Conservation (phyloP, 2,888 invertebrate species). For the Drosophila parthenogenetica region DNA sequence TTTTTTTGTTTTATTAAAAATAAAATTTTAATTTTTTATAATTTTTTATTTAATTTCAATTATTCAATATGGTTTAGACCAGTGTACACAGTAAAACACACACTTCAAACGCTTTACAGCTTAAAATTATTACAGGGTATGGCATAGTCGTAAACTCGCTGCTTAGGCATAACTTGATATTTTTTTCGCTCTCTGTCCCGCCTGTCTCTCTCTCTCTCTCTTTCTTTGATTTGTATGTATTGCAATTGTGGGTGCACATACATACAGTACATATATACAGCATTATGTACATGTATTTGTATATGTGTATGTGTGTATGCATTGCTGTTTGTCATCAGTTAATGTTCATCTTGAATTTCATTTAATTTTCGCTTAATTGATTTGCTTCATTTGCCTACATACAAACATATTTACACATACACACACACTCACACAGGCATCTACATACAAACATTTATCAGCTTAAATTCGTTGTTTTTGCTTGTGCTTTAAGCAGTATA, state of each 20-base stretch:
- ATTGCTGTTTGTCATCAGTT: conserved; percentile 7
- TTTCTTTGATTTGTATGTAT: conserved; percentile 1
- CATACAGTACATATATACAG: background rate
- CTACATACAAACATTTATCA: conserved; percentile 11
- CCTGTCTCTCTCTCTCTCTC: background rate
- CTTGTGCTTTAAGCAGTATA: background rate
- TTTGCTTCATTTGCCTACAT: conserved; percentile 28
- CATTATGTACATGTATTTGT: too few relatives aligned
- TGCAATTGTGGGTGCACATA: conserved; percentile 2
- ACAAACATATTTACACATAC: background rate
- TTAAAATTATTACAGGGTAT: conserved; percentile 3
- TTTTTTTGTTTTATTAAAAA: too few relatives aligned
- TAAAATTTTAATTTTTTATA: too few relatives aligned
- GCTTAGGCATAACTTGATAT: background rate
- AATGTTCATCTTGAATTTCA: conserved; percentile 28
- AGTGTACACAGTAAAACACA: too few relatives aligned
- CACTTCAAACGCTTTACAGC: too few relatives aligned
- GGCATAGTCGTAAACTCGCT: background rate
- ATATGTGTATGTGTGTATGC: background rate
- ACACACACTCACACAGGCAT: too few relatives aligned
- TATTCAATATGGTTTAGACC: too few relatives aligned
- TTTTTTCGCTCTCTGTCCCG: too few relatives aligned
- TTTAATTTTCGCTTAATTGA: conserved; percentile 36
- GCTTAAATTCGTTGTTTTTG: conserved; percentile 14
- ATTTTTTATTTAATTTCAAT: too few relatives aligned